Evolutionary conservation across 2,888 invertebrate species (phyloP).

Genomic region (Lumbricus terrestris): DNA sequence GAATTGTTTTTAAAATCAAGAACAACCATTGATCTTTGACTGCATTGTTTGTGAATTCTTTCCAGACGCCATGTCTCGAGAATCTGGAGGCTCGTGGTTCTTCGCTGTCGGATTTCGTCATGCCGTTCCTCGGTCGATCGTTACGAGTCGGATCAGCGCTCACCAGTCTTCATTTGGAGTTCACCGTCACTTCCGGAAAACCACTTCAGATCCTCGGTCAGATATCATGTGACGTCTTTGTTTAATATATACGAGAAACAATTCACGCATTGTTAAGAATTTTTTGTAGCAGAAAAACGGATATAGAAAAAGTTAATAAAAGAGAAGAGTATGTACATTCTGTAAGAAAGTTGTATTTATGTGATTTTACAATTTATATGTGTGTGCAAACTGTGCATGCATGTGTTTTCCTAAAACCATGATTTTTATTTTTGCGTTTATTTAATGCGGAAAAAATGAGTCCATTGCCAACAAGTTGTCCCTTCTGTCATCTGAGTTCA

Average conservation of each 20-base stretch:
- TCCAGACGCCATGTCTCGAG: constrained; percentile 71
- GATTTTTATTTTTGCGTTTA: no score
- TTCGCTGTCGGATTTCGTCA: constrained; percentile 69
- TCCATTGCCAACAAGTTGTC: no score
- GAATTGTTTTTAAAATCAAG: background rate
- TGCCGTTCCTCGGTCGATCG: constrained; percentile 73
- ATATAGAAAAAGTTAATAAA: no score
- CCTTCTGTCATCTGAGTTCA: no score
- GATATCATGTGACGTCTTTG: background rate
- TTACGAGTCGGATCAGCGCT: constrained; percentile 72
- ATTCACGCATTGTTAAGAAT: background rate
- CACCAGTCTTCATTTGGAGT: constrained; percentile 75
- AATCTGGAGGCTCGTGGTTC: constrained; percentile 70
- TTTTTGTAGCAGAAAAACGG: background rate
- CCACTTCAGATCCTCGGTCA: constrained; percentile 72
- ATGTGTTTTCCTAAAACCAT: no score
- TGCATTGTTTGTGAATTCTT: constrained; percentile 8
- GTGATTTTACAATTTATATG: no score
- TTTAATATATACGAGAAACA: background rate
- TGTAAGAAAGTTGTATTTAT: no score
- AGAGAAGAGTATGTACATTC: no score
- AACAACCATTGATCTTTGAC: no score
- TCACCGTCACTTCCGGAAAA: constrained; percentile 73
- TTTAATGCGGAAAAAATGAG: no score
- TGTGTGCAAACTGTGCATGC: no score